Base-by-base conservation (phyloP, 2,888 invertebrate species). In the Pedicia rivosa region DNA sequence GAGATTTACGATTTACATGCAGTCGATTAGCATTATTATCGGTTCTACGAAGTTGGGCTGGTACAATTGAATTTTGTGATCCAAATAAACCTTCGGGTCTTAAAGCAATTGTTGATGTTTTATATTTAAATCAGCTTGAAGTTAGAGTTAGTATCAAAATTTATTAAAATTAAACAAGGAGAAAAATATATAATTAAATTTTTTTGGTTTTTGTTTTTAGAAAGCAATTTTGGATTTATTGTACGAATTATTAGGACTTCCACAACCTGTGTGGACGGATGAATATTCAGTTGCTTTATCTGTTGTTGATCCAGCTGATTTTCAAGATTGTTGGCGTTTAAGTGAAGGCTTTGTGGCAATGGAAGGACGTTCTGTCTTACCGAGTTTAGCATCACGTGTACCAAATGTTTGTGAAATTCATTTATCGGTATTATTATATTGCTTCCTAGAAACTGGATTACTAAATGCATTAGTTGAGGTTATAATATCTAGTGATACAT, bases 311-410 rank as follows among this genome's bases (percentile, higher is more conserved):
- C 87, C 88, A 3, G 79, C 82, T 16, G 78, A 78, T 55, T 77
- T 77, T 48, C 76, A 76, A 42, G 84, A 90, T 45, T 70, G 78
- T 2, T 95, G 92, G 91, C 72, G 83, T 47, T 63, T 95, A 17
- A 78, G 78, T 48, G 91, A 92, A 57, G 94, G 91, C 24, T 95
- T 95, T 56, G 82, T 95, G n/a, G 88, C 84, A 10, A 81, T 84
- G 39, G 95, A 95, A 64, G 92, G 90, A 32, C 73, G 74, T 40
- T 72, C 73, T 37, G 75, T 92, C 48, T 63, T 95, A 56, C 90
- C 92, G 43, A 83, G 87, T 55, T 67, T 90, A 42, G 78, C 86
- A 35, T 78, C 78, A 46, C 78, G 71, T 42, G 83, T 91, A 42
- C 83, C 91, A 10, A 92, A 91, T 62, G 74, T 92, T 45, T 78